Base-by-base conservation (phyloP, 2,888 invertebrate genomes). In the Campoplex nolae region DNA sequence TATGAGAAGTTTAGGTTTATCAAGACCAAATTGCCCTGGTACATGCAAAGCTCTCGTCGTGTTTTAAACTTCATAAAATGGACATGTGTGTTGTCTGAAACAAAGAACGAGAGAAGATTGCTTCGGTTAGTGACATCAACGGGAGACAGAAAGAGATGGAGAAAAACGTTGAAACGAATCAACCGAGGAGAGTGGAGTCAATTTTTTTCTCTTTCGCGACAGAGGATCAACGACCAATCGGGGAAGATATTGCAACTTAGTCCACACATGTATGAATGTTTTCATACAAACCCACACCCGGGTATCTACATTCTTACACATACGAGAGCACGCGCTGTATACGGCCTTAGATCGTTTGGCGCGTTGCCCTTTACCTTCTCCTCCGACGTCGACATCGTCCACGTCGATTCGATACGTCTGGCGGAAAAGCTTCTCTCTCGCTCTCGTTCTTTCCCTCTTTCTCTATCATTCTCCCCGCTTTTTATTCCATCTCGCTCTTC, bases 341-440 rank as follows among this genome's bases (percentile, higher is more conserved):
- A 54, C 13, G 54, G 68, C 48, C 67, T 82, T 67, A 71, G 78
- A 84, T 78, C 79, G 84, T 83, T 87, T 87, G 86, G 87, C 87
- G 89, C 87, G 88, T 87, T 88, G 89, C 87, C 88, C 88, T 90
- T 88, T 89, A 88, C 89, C 88, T 89, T 87, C 83, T 84, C 58
- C 86, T 84, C 85, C 88, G 80, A 87, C 87, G 88, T 88, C 85
- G 89, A 81, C 89, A 88, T 88, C 89, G 89, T 90, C 88, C 85
- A 85, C 89, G 89, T 90, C 91, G 88, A 90, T 91, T 90, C 90
- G 91, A 91, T 91, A 91, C 90, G 91, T 90, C 91, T 90, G 89
- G 89, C 88, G 88, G 88, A 90, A 91, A 90, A 80, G 62, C 58
- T 65, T 28, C 73, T 56, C 77, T 83, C 88, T 87, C 88, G 86